A percentile compares a stretch with the other conserved stretches of the same genome.
Evolutionary conservation across 2,797 vertebrate species (phyloP).

Genomic region (Psittacula derbiana): DNA sequence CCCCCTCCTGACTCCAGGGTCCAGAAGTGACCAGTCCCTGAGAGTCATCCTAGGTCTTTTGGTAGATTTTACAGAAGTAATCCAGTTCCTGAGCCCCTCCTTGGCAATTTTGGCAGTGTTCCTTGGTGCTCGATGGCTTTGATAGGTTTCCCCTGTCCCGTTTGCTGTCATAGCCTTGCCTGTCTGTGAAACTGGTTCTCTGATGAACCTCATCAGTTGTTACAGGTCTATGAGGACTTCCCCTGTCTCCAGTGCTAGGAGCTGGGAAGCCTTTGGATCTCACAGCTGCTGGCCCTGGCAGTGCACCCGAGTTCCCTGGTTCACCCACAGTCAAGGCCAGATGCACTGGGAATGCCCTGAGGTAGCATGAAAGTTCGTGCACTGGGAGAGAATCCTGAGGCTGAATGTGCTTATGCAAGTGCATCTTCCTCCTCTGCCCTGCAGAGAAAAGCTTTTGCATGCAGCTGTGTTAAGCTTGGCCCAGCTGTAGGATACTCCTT

Average conservation of each 20-base stretch:
- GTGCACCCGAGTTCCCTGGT: accelerated
- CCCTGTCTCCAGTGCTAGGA: neutral
- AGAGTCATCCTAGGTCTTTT: neutral
- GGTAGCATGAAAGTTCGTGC: neutral
- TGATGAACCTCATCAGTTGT: neutral
- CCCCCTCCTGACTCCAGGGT: neutral
- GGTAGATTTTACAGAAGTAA: neutral
- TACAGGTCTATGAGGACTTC: neutral
- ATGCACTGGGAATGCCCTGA: neutral
- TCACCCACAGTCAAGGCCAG: neutral
- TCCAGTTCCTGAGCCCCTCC: neutral
- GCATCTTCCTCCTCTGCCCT: neutral
- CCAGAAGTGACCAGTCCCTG: neutral
- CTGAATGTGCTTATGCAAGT: neutral
- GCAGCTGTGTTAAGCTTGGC: neutral
- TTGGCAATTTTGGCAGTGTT: neutral
- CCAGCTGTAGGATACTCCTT: neutral
- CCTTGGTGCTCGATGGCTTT: neutral
- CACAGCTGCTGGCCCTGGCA: neutral
- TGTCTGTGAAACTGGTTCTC: neutral
- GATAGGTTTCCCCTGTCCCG: neutral
- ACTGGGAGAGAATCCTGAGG: neutral
- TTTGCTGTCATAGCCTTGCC: neutral
- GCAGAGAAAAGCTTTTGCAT: neutral
- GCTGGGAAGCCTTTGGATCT: neutral